These are phyloP conservation scores for Lophochroa leadbeateri DNA, from an alignment of 2,113 vertebrate genomes.

Conservation along the genomic window DNA sequence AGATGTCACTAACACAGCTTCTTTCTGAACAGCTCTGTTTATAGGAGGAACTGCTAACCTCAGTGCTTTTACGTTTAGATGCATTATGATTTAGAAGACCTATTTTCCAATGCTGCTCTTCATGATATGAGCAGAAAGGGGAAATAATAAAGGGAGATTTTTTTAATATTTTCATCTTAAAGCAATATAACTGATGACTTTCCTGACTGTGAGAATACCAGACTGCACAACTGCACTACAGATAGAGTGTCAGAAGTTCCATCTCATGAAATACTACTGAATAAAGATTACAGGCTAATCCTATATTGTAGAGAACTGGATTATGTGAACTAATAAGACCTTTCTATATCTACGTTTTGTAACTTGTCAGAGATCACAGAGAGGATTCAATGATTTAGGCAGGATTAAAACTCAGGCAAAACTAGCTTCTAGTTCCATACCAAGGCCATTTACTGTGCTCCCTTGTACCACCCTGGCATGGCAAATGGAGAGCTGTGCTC, in stretches of 20 bases:
- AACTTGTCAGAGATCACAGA: slow-evolving; percentile 35
- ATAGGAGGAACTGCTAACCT: background rate
- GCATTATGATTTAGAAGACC: background rate
- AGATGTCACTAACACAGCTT: background rate
- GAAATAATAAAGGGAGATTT: background rate
- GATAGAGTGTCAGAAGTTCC: background rate
- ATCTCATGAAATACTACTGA: background rate
- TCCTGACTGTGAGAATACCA: background rate
- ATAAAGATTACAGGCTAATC: slow-evolving; percentile 47
- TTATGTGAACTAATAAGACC: slow-evolving; percentile 24
- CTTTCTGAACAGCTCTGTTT: background rate
- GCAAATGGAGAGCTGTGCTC: background rate
- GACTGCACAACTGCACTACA: background rate
- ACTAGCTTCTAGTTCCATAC: background rate
- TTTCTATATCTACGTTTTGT: slow-evolving; percentile 20
- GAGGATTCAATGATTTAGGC: background rate
- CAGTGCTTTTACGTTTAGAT: background rate
- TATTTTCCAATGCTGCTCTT: background rate
- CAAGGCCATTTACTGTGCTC: background rate
- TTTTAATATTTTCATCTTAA: background rate
- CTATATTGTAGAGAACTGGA: background rate
- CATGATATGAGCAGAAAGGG: background rate
- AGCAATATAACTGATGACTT: background rate
- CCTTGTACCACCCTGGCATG: background rate
- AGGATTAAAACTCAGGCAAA: slow-evolving; percentile 28